Evolutionary conservation across 2,888 invertebrate genomes (phyloP).

Genomic region (Neoitamus cyanurus): DNA sequence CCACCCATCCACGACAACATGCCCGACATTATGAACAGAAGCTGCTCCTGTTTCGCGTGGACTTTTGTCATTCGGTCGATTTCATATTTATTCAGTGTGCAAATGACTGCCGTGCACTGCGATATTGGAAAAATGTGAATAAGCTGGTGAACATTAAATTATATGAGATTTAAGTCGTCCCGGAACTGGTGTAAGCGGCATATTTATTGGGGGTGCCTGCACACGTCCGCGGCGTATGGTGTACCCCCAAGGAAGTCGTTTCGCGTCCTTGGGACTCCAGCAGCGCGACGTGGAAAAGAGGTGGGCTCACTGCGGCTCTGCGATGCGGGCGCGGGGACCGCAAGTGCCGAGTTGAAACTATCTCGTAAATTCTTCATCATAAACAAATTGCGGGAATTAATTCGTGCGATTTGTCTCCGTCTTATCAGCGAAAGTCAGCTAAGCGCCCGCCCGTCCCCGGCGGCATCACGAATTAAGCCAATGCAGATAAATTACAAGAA

Average conservation of each 20-base stretch:
- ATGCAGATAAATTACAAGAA: conserved; percentile 45
- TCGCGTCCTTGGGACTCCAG: neutral
- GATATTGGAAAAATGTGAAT: conserved; percentile 9
- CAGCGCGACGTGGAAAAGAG: neutral
- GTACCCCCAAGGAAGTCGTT: neutral
- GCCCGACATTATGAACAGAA: conserved; percentile 15
- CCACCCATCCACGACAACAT: neutral
- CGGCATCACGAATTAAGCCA: conserved; percentile 44
- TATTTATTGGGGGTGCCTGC: neutral
- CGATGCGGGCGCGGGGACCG: neutral
- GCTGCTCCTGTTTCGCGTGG: conserved; percentile 5
- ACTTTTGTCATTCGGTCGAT: conserved; percentile 41
- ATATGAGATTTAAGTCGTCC: conserved; percentile 16
- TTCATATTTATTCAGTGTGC: conserved; percentile 39
- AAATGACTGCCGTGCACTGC: conserved; percentile 32
- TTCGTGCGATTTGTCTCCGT: neutral
- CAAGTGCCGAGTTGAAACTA: neutral
- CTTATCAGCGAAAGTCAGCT: conserved; percentile 32
- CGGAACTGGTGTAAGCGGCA: neutral
- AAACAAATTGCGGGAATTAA: conserved; percentile 32
- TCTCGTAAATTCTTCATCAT: conserved; percentile 23
- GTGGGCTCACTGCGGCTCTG: neutral
- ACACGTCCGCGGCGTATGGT: too few species aligned
- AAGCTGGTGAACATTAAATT: conserved; percentile 15
- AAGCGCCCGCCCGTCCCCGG: neutral